Percentiles rank a stretch among this genome's conserved stretches.
Evolutionary conservation across 2,113 vertebrate genomes (phyloP).

Genomic region (Xenus cinereus): DNA sequence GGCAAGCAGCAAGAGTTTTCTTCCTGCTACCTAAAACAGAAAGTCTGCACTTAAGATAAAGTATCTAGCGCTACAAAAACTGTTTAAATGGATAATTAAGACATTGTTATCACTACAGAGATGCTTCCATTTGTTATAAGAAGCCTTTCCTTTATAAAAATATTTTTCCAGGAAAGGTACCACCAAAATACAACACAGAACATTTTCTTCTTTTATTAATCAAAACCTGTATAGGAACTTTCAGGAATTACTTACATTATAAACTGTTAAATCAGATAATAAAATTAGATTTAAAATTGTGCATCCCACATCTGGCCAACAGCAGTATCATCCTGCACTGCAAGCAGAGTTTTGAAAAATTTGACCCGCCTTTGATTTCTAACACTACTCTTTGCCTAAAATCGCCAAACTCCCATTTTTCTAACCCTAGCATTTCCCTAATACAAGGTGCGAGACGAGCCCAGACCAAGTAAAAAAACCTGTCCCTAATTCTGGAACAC

Average conservation of each 20-base stretch:
- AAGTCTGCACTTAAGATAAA: neutral
- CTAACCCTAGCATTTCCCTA: neutral
- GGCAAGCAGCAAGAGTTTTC: neutral
- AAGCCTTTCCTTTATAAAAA: neutral
- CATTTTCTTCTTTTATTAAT: neutral
- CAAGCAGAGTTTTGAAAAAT: neutral
- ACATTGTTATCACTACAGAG: neutral
- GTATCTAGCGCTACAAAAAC: neutral
- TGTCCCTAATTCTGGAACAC: conserved; percentile 54
- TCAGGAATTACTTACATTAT: neutral
- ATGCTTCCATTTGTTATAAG: neutral
- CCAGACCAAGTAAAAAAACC: conserved; percentile 9
- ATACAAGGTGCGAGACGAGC: neutral
- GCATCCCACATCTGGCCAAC: neutral
- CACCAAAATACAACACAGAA: neutral
- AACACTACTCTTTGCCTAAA: neutral
- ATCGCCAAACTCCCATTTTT: neutral
- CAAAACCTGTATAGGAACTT: neutral
- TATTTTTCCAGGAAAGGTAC: neutral
- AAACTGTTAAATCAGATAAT: neutral
- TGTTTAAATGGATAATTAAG: neutral
- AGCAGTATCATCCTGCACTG: neutral
- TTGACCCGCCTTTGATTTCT: neutral
- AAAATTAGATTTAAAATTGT: neutral
- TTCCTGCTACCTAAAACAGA: neutral